Evolutionary conservation across 2,113 vertebrate species (phyloP).

Genomic region (Crotalus tigris): DNA sequence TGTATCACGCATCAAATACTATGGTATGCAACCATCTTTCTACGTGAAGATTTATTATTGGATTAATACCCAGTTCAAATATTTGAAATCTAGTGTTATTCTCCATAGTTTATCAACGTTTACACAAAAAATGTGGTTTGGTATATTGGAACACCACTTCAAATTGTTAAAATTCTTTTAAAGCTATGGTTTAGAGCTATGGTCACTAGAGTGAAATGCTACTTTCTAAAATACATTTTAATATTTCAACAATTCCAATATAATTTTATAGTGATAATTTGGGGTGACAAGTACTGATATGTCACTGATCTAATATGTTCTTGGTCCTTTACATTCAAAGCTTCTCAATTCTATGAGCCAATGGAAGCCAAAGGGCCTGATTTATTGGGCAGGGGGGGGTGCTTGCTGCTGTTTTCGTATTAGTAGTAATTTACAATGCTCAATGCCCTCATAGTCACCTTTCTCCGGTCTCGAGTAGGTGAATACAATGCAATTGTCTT

Average conservation of each 20-base stretch:
- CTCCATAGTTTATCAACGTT: not conserved
- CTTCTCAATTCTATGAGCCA: conserved; percentile 24
- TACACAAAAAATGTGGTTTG: not conserved
- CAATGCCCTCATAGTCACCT: conserved; percentile 72
- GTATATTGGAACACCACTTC: not conserved
- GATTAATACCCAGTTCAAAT: not conserved
- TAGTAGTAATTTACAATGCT: conserved; percentile 67
- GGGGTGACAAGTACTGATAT: not conserved
- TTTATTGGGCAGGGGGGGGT: conserved; percentile 53
- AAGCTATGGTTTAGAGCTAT: not conserved
- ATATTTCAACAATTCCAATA: not conserved
- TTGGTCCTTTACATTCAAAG: not conserved
- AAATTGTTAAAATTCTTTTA: not conserved
- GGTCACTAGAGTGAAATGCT: not conserved
- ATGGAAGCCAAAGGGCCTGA: conserved; percentile 45
- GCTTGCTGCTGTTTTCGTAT: conserved; percentile 62
- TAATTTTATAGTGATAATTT: not conserved
- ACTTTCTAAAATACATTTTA: not conserved
- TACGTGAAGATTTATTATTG: not conserved
- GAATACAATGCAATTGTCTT: conserved; percentile 72
- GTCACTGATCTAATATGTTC: not conserved
- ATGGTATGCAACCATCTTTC: not conserved
- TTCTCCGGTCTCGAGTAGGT: conserved; percentile 71
- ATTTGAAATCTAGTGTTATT: not conserved
- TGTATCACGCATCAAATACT: not conserved